Evolutionary conservation across 2,797 vertebrate genomes (phyloP).

Genomic region (Pangasius djambal): DNA sequence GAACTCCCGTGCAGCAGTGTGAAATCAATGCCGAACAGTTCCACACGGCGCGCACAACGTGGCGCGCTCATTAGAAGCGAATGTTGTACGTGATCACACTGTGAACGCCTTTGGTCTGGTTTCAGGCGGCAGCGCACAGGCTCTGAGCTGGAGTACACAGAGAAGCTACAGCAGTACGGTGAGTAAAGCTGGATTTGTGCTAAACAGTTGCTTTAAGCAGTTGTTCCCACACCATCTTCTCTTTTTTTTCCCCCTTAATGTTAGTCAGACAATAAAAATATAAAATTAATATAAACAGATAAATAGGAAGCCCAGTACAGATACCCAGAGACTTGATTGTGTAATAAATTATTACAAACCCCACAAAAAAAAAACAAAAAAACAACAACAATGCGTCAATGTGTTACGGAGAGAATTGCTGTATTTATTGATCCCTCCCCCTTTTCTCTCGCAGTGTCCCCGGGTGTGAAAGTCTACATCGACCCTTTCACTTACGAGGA

Average conservation of each 20-base stretch:
- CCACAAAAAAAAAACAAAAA: background rate
- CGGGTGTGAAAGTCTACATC: constrained; percentile 97
- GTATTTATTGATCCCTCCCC: background rate
- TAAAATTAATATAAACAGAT: no score
- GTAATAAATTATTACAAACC: background rate
- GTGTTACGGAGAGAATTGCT: background rate
- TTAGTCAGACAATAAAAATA: background rate
- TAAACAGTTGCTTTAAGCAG: background rate
- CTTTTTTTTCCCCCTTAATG: background rate
- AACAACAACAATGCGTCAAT: background rate
- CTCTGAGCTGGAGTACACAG: constrained; percentile 93
- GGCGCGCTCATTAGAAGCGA: constrained; percentile 9
- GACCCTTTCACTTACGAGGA: constrained; percentile 99
- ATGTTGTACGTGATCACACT: constrained; percentile 38
- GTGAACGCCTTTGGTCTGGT: constrained; percentile 61
- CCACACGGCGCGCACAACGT: constrained; percentile 2
- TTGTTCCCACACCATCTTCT: background rate
- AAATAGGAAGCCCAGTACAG: no score
- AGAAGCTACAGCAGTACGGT: constrained; percentile 98
- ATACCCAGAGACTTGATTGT: background rate
- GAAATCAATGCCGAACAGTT: constrained; percentile 36
- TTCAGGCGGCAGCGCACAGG: constrained; percentile 91
- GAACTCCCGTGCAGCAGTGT: constrained; percentile 22
- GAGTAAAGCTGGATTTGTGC: constrained; percentile 65
- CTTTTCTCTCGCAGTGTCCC: constrained; percentile 79